A percentile compares a stretch with the other conserved stretches of the same genome.
Evolutionary conservation across 2,888 invertebrate genomes (phyloP).

Genomic region (Ferrisia virgata): DNA sequence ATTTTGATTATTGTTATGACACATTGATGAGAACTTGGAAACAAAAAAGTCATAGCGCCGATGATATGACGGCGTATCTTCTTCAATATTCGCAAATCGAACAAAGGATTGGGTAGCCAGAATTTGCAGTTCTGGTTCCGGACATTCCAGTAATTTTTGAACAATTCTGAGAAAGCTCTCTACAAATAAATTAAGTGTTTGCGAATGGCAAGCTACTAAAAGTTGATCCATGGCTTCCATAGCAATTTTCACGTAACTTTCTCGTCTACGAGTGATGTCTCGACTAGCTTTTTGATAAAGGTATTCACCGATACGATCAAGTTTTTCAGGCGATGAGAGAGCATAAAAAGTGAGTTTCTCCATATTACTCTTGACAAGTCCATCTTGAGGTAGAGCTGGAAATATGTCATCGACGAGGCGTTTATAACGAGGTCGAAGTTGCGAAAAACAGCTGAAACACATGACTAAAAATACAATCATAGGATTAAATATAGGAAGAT

Average conservation of each 20-base stretch:
- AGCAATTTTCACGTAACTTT: constrained; percentile 86
- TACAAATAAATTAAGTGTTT: constrained; percentile 95
- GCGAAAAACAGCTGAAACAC: constrained; percentile 46
- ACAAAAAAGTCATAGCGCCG: constrained; percentile 98
- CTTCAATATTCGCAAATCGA: constrained; percentile 97
- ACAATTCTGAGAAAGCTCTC: constrained; percentile 98
- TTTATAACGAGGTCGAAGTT: constrained; percentile 77
- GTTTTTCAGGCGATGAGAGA: constrained; percentile 92
- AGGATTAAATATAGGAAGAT: not conserved
- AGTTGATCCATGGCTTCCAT: constrained; percentile 99
- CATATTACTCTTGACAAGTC: constrained; percentile 96
- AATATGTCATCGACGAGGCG: constrained; percentile 97
- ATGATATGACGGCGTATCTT: constrained; percentile 98
- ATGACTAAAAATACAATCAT: not conserved
- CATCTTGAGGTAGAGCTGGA: constrained; percentile 89
- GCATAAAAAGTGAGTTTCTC: constrained; percentile 98
- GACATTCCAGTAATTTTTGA: constrained; percentile 91
- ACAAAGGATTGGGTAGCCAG: constrained; percentile 95
- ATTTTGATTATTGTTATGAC: constrained; percentile 82
- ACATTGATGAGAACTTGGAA: constrained; percentile 97
- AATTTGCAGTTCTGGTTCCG: constrained; percentile 91
- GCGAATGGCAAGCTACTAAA: constrained; percentile 92
- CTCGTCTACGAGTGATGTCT: constrained; percentile 80
- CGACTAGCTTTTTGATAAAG: constrained; percentile 85
- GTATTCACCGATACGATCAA: constrained; percentile 97